Conservation (phyloP, 2,888 invertebrate genomes). For the Ornithoptera alexandrae region DNA sequence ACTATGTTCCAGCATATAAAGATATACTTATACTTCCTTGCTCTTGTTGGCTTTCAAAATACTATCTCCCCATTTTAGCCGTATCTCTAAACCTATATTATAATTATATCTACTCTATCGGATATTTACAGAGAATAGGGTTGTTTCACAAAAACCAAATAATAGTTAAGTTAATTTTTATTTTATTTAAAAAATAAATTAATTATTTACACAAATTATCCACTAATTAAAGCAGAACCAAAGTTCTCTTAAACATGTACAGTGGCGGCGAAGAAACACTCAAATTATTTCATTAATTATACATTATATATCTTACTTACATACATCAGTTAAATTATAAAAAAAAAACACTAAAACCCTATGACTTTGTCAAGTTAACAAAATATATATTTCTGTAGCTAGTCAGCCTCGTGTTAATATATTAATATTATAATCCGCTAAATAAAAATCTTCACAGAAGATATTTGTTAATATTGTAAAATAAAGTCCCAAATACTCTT, state of each 20-base stretch:
- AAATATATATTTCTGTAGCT: conserved; percentile 35
- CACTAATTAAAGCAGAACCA: conserved; percentile 75
- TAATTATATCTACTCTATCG: neutral
- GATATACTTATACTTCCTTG: too few species aligned
- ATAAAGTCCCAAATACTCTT: conserved; percentile 33
- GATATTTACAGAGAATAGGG: neutral
- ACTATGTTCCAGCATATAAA: too few species aligned
- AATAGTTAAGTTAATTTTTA: conserved; percentile 59
- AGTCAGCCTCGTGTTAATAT: conserved; percentile 53
- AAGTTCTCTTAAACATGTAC: conserved; percentile 60
- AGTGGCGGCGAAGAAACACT: conserved; percentile 26
- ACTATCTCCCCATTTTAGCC: too few species aligned
- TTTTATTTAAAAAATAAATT: conserved; percentile 67
- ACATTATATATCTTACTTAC: conserved; percentile 31
- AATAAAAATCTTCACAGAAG: conserved; percentile 55
- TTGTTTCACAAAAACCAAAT: neutral
- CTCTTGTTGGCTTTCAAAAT: too few species aligned
- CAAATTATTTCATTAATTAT: conserved; percentile 14
- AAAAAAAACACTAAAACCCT: conserved; percentile 27
- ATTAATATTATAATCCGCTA: conserved; percentile 40
- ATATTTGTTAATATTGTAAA: conserved; percentile 46
- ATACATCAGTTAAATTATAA: conserved; percentile 32
- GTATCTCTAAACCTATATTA: too few species aligned
- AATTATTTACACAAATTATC: conserved; percentile 66
- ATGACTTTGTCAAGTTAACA: conserved; percentile 31